Percentiles rank a stretch among this genome's conserved stretches.
Conservation (phyloP, 2,888 invertebrate species). For the Caradrina kadenii region DNA sequence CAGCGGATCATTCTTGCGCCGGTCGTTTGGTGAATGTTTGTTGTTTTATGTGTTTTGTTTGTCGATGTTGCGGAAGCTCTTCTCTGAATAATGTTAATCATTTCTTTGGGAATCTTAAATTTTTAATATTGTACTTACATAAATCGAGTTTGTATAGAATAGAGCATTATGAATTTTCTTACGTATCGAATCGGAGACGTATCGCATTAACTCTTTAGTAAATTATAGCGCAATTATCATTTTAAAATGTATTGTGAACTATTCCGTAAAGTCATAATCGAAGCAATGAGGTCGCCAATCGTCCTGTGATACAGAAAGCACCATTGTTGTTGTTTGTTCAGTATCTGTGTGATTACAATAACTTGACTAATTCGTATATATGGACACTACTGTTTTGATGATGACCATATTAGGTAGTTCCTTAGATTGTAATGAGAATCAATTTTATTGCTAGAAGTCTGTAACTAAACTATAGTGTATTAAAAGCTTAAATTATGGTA, state of each 20-base stretch:
- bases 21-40: slow-evolving; percentile 85
- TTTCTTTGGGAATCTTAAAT: slow-evolving; percentile 83
- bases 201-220: slow-evolving; percentile 55
- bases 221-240: slow-evolving; percentile 58
- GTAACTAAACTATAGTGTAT: slow-evolving; percentile 40
- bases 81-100: slow-evolving; percentile 90
- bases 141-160: slow-evolving; percentile 63
- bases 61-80: slow-evolving; percentile 83
- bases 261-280: slow-evolving; percentile 52
- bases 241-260: slow-evolving; percentile 46
- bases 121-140: slow-evolving; percentile 66
- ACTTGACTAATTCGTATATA: slow-evolving; percentile 49
- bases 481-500: slow-evolving; percentile 42
- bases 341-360: slow-evolving; percentile 52
- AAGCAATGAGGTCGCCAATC: slow-evolving; percentile 59
- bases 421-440: slow-evolving; percentile 55
- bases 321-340: slow-evolving; percentile 58
- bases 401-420: slow-evolving; percentile 55
- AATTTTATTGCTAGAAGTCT: slow-evolving; percentile 49
- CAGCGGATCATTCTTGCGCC: slow-evolving; percentile 81
- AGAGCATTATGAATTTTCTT: slow-evolving; percentile 62
- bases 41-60: slow-evolving; percentile 88
- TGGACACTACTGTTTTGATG: slow-evolving; percentile 47
- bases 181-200: slow-evolving; percentile 49
- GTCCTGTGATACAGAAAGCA: slow-evolving; percentile 66